Evolutionary conservation across 2,888 invertebrate genomes (phyloP).

Genomic region (Mesoligia furuncula): DNA sequence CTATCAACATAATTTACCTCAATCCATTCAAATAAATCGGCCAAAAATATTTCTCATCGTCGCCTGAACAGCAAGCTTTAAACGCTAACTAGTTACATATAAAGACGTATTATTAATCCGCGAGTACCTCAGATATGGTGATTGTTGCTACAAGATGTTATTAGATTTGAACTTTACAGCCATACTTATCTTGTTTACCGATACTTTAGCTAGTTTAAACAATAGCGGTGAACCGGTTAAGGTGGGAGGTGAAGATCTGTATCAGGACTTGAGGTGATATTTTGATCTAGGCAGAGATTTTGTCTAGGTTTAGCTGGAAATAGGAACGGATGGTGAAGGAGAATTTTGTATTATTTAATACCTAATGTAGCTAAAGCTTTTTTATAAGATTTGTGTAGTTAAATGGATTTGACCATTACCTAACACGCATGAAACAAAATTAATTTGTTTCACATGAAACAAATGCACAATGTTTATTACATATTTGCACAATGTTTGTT

Average conservation of each 20-base stretch:
- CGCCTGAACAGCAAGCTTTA: conserved; percentile 3
- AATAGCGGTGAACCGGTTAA: conserved; percentile 32
- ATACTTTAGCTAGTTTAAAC: conserved; percentile 39
- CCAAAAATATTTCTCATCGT: not conserved
- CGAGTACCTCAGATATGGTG: not conserved
- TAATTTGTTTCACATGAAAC: not conserved
- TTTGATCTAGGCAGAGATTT: conserved; percentile 8
- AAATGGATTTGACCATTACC: not conserved
- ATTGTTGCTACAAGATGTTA: conserved; percentile 43
- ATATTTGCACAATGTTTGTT: too few relatives aligned
- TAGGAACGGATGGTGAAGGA: not conserved
- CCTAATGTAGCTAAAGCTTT: not conserved
- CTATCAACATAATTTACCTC: not conserved
- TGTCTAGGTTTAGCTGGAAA: not conserved
- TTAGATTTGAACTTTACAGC: conserved; percentile 56
- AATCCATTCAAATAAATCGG: not conserved
- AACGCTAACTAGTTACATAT: not conserved
- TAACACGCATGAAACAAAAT: not conserved
- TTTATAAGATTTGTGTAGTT: not conserved
- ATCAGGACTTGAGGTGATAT: conserved; percentile 16
- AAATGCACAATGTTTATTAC: too few relatives aligned
- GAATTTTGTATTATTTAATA: not conserved
- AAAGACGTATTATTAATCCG: conserved; percentile 44
- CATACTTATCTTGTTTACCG: conserved; percentile 26
- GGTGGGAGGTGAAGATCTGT: conserved; percentile 21